Evolutionary conservation across 1,140 invertebrate species (phyloP).

Genomic region (Parapsyche elsis): DNA sequence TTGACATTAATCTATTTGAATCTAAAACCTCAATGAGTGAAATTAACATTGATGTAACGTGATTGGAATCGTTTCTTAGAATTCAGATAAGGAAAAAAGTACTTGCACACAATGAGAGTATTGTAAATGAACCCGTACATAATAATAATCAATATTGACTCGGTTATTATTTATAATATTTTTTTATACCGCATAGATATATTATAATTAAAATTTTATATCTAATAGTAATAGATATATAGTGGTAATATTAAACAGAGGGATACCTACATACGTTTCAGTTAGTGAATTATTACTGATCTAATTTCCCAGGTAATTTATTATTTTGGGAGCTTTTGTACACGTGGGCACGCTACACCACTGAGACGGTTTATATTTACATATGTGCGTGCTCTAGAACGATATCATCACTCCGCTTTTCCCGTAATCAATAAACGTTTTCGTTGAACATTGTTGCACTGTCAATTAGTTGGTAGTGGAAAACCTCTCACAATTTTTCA

Average conservation of each 20-base stretch:
- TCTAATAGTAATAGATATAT: too few relatives aligned
- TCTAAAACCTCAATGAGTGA: too few relatives aligned
- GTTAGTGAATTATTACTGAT: conserved; percentile 39
- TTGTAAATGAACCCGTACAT: too few relatives aligned
- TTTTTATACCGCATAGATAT: too few relatives aligned
- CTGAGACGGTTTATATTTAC: not conserved
- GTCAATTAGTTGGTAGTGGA: not conserved
- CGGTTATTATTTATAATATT: too few relatives aligned
- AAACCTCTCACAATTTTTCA: not conserved
- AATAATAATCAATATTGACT: too few relatives aligned
- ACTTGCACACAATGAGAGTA: not conserved
- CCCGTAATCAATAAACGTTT: not conserved
- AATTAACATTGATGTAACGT: not conserved
- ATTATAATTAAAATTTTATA: too few relatives aligned
- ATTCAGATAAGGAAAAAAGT: not conserved
- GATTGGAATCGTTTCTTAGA: not conserved
- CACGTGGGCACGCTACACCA: not conserved
- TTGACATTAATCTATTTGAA: too few relatives aligned
- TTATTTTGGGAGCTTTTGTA: conserved; percentile 4
- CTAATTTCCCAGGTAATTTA: conserved; percentile 38
- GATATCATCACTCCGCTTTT: conserved; percentile 15
- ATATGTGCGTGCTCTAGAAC: not conserved
- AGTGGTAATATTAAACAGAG: too few relatives aligned
- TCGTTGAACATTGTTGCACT: not conserved
- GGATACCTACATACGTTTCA: not conserved